Base-by-base conservation (phyloP, 2,113 vertebrate species). In the Bufo gargarizans region DNA sequence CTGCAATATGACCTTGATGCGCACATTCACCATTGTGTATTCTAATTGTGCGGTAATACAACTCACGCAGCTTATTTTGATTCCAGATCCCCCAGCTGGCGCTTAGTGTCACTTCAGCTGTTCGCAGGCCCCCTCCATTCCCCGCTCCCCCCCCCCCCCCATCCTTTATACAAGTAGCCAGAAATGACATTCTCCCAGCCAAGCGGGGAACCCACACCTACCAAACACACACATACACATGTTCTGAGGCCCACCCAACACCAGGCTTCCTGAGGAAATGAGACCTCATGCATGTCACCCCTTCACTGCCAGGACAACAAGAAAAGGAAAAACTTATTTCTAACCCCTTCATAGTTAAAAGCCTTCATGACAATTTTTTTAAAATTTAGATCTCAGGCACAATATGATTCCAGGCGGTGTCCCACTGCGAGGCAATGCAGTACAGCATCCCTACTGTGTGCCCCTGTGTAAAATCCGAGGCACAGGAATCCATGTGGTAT, bases 61-160 rank as follows among this genome's bases (percentile, higher is more conserved):
- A 91, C 93, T 91, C 89, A 90, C 89, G 89, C 84, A 91, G 90
- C 94, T 93, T 93, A 94, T 93, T 94, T 93, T 86, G 92, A 91
- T 93, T 93, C 84, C 91, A 91, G 90, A 93, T 92, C 92, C 82
- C 85, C 89, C 91, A 94, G 93, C 91, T 93, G 92, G 90, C 90
- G 86, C 80, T 92, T 90, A 88, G 85, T 93, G 89, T 92, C 91
- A 93, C 88, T 93, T 95, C 92, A 93, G 92, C 93, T 93, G 93
- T 91, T 94, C 88, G 89, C 89, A 91, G 4, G 53, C 22, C 20
- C 83, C 80, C 67, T 9, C 33, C 8, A 53, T 59, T 45, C 85
- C 22, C 59, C 43, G 33, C 16, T 45, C 19, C 33, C 78, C 65
- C 86, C 65, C 74, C 85, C 19, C 47, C 85, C 90, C 89, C 84